These are phyloP conservation scores for Bothrops alternatus DNA, from an alignment of 2,797 vertebrate species.

Conservation along the genomic window DNA sequence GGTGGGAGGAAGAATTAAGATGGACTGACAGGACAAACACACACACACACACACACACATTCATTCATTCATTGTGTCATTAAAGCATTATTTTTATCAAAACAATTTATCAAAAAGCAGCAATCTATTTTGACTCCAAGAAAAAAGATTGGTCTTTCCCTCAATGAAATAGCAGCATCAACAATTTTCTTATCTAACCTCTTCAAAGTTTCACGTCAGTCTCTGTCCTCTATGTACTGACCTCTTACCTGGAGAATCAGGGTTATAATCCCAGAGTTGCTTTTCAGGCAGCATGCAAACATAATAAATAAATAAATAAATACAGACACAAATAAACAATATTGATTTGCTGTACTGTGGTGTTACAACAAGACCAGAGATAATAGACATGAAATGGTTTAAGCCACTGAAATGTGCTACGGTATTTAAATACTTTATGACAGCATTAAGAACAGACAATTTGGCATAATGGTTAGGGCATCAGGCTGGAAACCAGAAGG, in stretches of 20 bases:
- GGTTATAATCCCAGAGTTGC: background rate
- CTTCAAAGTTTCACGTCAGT: background rate
- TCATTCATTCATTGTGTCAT: background rate
- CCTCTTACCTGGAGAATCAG: background rate
- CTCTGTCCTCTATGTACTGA: background rate
- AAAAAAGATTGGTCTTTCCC: background rate
- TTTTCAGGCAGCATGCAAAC: background rate
- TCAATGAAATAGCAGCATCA: background rate
- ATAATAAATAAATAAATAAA: background rate
- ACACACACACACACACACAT: too few relatives aligned
- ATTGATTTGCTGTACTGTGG: background rate
- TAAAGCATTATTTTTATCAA: accelerated
- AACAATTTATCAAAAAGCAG: background rate
- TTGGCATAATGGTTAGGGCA: background rate
- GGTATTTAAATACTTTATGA: background rate
- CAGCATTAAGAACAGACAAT: background rate
- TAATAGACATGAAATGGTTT: background rate
- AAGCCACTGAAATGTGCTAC: background rate
- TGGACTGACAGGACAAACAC: background rate
- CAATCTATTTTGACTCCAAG: accelerated
- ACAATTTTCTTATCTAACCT: background rate
- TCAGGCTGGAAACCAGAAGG: background rate
- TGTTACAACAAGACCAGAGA: background rate
- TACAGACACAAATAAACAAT: background rate
- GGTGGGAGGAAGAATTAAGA: background rate